Percentiles rank a stretch among this genome's conserved stretches.
Evolutionary conservation across 2,797 vertebrate genomes (phyloP).

Genomic region (Sternotherus odoratus): DNA sequence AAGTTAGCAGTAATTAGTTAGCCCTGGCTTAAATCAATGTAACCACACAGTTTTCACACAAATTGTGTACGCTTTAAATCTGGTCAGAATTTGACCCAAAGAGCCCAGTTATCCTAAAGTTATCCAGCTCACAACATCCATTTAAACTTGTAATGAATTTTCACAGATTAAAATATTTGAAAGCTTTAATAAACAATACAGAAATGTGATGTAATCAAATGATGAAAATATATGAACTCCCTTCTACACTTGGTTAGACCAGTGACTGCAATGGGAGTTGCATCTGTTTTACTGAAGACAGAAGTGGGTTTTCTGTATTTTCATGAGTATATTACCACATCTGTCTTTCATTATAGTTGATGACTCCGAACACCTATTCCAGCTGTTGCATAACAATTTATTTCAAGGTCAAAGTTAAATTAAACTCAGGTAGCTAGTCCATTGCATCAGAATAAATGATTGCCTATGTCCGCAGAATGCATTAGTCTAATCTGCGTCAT

Average conservation of each 20-base stretch:
- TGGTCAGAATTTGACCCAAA: too few relatives aligned
- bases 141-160: too few relatives aligned
- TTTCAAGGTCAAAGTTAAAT: slow-evolving; percentile 22
- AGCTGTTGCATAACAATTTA: neutral
- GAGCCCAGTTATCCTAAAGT: too few relatives aligned
- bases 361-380: neutral
- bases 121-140: too few relatives aligned
- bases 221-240: accelerated
- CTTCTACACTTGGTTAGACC: neutral
- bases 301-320: neutral
- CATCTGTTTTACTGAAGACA: accelerated
- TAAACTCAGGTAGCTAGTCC: neutral
- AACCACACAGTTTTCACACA: too few relatives aligned
- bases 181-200: neutral
- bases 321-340: neutral
- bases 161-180: too few relatives aligned
- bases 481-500: neutral
- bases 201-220: accelerated
- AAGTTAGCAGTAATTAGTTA: too few relatives aligned
- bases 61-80: too few relatives aligned
- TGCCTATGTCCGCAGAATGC: neutral
- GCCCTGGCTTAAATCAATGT: too few relatives aligned
- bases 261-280: neutral
- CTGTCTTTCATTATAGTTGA: accelerated
- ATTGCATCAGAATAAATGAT: slow-evolving; percentile 8